Percentiles rank a stretch among this genome's conserved stretches.
Conservation (phyloP, 1,140 invertebrate species). For the Drosophila rhopaloa region DNA sequence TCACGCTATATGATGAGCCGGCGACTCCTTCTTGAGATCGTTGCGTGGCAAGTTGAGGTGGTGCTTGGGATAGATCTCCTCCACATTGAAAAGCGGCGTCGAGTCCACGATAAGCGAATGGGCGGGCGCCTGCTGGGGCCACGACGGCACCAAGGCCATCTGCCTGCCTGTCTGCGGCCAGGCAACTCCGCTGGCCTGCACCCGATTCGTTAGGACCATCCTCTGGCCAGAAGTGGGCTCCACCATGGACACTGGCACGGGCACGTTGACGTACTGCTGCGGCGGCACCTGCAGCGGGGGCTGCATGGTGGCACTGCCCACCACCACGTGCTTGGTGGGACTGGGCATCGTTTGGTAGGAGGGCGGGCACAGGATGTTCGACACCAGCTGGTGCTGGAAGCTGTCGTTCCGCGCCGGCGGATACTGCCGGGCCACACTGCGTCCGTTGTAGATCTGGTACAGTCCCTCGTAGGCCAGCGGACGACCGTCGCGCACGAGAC, state of each 20-base stretch:
- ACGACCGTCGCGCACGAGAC: conserved; percentile 87
- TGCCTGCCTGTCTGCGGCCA: conserved; percentile 92
- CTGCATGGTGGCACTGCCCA: conserved; percentile 90
- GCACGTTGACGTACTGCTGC: conserved; percentile 91
- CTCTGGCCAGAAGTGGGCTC: conserved; percentile 89
- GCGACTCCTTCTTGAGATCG: conserved; percentile 84
- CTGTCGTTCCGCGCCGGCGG: conserved; percentile 88
- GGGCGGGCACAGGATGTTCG: conserved; percentile 95
- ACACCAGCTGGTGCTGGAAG: conserved; percentile 94
- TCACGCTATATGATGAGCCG: conserved; percentile 84
- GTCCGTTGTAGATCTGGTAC: conserved; percentile 94
- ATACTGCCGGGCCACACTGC: conserved; percentile 89
- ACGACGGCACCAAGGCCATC: conserved; percentile 94
- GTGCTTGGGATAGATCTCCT: conserved; percentile 84
- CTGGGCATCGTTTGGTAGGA: conserved; percentile 93
- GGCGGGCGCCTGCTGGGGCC: conserved; percentile 92
- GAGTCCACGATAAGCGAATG: conserved; percentile 93
- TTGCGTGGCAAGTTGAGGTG: conserved; percentile 84
- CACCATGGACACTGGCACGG: conserved; percentile 94
- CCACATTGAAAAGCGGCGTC: conserved; percentile 89
- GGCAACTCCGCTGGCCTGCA: conserved; percentile 88
- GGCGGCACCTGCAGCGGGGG: conserved; percentile 87
- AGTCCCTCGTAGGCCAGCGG: conserved; percentile 89
- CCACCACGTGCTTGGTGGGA: conserved; percentile 95
- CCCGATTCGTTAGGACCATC: conserved; percentile 90